phyloP scores from a whole-genome alignment of 2,888 invertebrate species.

The Vesta saturnalis region DNA sequence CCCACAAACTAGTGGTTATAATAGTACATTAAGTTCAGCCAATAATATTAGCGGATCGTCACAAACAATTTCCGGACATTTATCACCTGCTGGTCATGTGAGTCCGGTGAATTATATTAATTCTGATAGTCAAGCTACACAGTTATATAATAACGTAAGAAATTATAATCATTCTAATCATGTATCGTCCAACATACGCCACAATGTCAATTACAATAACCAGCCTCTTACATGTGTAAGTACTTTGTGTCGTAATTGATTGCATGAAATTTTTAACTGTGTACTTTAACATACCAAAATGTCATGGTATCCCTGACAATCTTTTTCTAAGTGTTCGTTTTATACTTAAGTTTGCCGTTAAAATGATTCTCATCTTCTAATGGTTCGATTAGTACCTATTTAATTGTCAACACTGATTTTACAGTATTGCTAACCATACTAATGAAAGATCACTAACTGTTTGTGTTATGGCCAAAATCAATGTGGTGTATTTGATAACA shows the following conservation, averaged over 20 bases:
- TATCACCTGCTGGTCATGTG: constrained; percentile 35
- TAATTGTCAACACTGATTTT: too few species aligned
- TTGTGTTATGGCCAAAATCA: too few species aligned
- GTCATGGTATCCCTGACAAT: too few species aligned
- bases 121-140: constrained; percentile 25
- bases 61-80: constrained; percentile 31
- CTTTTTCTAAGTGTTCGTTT: too few species aligned
- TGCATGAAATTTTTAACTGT: not conserved
- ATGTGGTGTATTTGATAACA: too few species aligned
- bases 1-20: constrained; percentile 40
- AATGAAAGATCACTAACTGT: too few species aligned
- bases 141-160: constrained; percentile 30
- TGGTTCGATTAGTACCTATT: too few species aligned
- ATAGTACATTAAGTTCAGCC: constrained; percentile 26
- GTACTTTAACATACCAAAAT: too few species aligned
- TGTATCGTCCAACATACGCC: constrained; percentile 34
- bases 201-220: constrained; percentile 37
- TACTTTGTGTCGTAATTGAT: constrained; percentile 13
- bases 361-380: too few species aligned
- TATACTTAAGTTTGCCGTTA: too few species aligned
- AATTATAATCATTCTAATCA: constrained; percentile 37
- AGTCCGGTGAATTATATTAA: constrained; percentile 34
- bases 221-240: constrained; percentile 44
- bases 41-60: constrained; percentile 36
- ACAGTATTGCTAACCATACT: too few species aligned